A percentile compares a stretch with the other conserved stretches of the same genome.
Conservation (phyloP, 1,140 invertebrate species). For the Helicoverpa zea region DNA sequence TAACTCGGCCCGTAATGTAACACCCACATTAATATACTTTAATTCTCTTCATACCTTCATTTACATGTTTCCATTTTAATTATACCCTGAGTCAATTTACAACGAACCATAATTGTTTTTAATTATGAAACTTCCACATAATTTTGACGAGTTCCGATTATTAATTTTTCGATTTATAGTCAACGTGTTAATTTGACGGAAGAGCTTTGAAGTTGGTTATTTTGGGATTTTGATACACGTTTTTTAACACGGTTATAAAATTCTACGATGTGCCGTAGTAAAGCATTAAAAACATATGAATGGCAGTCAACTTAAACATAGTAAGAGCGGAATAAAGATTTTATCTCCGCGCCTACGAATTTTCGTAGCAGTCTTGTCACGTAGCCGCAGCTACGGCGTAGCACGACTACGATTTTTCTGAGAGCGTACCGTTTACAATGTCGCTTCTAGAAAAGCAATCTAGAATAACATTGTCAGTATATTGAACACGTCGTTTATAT, state of each 20-base stretch:
- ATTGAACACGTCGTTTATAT: background rate
- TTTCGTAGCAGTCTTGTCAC: conserved; percentile 27
- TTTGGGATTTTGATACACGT: no score
- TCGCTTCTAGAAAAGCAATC: conserved; percentile 11
- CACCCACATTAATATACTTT: background rate
- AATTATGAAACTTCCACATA: no score
- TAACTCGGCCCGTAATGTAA: background rate
- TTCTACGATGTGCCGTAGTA: background rate
- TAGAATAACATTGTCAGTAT: conserved; percentile 4
- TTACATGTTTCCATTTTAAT: no score
- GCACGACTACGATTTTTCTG: conserved; percentile 12
- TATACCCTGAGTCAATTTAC: no score
- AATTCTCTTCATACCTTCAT: no score
- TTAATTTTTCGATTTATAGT: no score
- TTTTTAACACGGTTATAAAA: no score
- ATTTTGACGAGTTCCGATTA: no score
- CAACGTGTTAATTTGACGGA: no score
- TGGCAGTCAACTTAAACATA: conserved; percentile 6
- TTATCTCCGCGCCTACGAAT: conserved; percentile 11
- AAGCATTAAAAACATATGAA: background rate
- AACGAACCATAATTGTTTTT: no score
- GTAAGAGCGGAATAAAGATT: background rate
- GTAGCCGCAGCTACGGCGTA: conserved; percentile 20
- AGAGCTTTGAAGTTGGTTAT: no score
- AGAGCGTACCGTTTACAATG: background rate